Evolutionary conservation across 2,113 vertebrate genomes (phyloP).

Genomic region (Rhabdornis inornatus): DNA sequence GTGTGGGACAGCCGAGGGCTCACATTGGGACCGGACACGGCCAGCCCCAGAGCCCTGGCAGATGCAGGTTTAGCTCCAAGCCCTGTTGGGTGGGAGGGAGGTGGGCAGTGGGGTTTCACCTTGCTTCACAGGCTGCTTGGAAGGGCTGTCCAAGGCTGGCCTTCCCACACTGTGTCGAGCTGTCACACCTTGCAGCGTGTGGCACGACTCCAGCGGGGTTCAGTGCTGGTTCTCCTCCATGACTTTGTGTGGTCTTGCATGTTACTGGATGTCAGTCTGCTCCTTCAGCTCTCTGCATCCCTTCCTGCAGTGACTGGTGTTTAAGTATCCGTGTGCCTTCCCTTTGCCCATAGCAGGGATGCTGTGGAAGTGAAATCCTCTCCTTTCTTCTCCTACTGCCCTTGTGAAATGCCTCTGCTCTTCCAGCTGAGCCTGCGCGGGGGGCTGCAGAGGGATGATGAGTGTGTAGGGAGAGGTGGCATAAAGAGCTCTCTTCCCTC

Average conservation of each 20-base stretch:
- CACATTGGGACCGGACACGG: fast-evolving
- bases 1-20: background rate
- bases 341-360: background rate
- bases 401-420: background rate
- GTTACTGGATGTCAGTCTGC: background rate
- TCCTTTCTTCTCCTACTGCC: fast-evolving
- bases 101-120: background rate
- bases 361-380: background rate
- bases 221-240: fast-evolving
- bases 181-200: fast-evolving
- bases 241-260: background rate
- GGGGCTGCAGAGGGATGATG: background rate
- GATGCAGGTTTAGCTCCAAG: background rate
- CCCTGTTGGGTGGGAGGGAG: background rate
- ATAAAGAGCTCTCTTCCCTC: background rate
- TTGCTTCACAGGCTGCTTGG: fast-evolving
- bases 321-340: background rate
- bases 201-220: fast-evolving
- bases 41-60: fast-evolving
- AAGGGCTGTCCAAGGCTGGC: background rate
- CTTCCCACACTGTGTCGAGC: fast-evolving
- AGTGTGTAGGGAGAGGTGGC: background rate
- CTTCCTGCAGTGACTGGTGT: background rate
- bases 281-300: background rate
- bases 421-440: background rate